Base-by-base conservation (phyloP, 1,140 invertebrate species). In the Nasonia vitripennis region DNA sequence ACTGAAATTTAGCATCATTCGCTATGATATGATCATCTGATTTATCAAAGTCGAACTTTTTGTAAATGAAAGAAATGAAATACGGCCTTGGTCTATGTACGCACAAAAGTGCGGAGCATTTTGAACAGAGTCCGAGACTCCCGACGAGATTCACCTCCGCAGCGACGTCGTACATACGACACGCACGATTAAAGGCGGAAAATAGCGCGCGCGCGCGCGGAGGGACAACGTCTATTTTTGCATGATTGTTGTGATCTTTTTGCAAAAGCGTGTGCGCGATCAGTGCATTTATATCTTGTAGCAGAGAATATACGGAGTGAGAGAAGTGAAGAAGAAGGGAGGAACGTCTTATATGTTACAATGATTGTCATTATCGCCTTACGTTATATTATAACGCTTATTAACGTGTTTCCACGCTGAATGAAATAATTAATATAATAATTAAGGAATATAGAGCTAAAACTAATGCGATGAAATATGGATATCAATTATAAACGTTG, bases 171-270 rank as follows among this genome's bases (percentile, higher is more conserved):
- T 78, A 48, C 2, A 27, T 27, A 71, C 11, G 45, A 37, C 45
- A 55, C 51, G 27, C 67, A 37, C 37, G 48, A 62, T 51, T 20
- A 82, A 70, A 51, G 55, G 17, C 31, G 27, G 27, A 71, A 86
- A 81, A 82, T 77, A 23, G 48, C 27, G 17, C 23, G 31, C 41
- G 9, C 74, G 73, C 34, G 34, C 34, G 34, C n/a, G n/a, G 34
- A 6, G n/a, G 67, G 85, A 78, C 87, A 86, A 89, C 85, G 67
- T 90, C 88, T 91, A 91, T 91, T 91, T 91, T 92, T 91, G 89
- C 90, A 92, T 92, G 89, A 90, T 88, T 91, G 84, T 91, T 91
- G 89, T 89, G 87, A 89, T 91, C 84, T 84, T 68, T 92, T 91
- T 91, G 87, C 87, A 89, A 91, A 91, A 90, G 85, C 89, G 37